Percentiles rank a stretch among this genome's conserved stretches.
These are phyloP conservation scores for Zaprionus africanus DNA, from an alignment of 1,140 invertebrate genomes.

Conservation along the genomic window DNA sequence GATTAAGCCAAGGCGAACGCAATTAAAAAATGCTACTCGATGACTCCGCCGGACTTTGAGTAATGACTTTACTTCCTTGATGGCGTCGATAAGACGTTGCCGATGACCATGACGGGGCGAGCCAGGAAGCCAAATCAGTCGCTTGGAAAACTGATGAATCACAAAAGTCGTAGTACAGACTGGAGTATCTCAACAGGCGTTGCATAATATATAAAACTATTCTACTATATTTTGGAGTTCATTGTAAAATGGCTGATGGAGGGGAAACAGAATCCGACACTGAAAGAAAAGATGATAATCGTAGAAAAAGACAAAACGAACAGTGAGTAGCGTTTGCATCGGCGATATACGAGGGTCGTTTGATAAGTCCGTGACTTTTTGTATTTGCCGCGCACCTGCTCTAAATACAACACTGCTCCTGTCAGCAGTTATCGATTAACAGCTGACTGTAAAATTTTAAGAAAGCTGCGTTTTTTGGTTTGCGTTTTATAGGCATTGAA, in stretches of 20 bases:
- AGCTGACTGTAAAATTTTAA: no score
- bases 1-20: neutral
- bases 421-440: no score
- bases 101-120: slow-evolving; percentile 18
- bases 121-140: slow-evolving; percentile 25
- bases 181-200: slow-evolving; percentile 24
- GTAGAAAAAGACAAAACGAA: neutral
- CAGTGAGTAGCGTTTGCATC: neutral
- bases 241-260: neutral
- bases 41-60: slow-evolving; percentile 24
- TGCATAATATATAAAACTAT: neutral
- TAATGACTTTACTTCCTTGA: slow-evolving; percentile 18
- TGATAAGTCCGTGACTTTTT: no score
- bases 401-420: no score
- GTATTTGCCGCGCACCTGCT: no score
- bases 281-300: neutral
- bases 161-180: neutral
- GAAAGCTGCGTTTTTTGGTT: no score
- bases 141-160: slow-evolving; percentile 56
- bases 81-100: slow-evolving; percentile 42
- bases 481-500: no score
- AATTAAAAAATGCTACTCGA: slow-evolving; percentile 25
- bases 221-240: neutral
- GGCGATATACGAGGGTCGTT: no score
- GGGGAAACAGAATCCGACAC: neutral